A percentile compares a stretch with the other conserved stretches of the same genome.
Evolutionary conservation across 2,888 invertebrate genomes (phyloP).

Genomic region (Cosmopolites sordidus): DNA sequence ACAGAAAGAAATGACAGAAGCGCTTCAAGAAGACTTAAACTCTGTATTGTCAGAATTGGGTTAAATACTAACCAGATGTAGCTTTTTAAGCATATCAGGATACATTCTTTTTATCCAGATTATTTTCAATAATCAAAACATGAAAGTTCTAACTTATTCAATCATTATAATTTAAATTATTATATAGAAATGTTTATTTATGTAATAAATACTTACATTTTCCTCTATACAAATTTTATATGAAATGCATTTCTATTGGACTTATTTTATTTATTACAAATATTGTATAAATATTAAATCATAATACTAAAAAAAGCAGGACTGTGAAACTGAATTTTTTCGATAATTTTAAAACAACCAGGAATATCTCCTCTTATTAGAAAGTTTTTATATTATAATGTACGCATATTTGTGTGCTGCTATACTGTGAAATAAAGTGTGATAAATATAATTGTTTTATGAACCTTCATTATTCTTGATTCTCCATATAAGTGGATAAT

Average conservation of each 20-base stretch:
- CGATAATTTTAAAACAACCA: too few species aligned
- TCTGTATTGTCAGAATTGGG: constrained; percentile 82
- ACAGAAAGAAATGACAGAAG: constrained; percentile 73
- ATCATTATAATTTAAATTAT: too few species aligned
- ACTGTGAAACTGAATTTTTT: too few species aligned
- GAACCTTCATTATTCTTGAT: too few species aligned
- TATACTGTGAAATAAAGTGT: constrained; percentile 23
- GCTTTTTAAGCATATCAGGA: constrained; percentile 3
- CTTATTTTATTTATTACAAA: not conserved
- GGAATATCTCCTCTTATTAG: too few species aligned
- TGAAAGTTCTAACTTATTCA: too few species aligned
- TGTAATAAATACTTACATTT: not conserved
- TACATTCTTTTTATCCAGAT: not conserved
- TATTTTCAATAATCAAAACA: too few species aligned
- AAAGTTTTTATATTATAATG: not conserved
- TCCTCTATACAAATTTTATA: not conserved
- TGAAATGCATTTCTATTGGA: constrained; percentile 1
- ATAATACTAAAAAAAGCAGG: too few species aligned
- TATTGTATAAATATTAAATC: too few species aligned
- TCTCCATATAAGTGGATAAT: too few species aligned
- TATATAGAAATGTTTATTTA: too few species aligned
- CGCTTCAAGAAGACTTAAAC: constrained; percentile 78
- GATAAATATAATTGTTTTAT: constrained; percentile 14
- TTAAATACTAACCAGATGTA: constrained; percentile 43
- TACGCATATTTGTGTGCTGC: constrained; percentile 16